A percentile compares a stretch with the other conserved stretches of the same genome.
phyloP scores from a whole-genome alignment of 1,140 invertebrate species.

The Melipona quadrifasciata region DNA sequence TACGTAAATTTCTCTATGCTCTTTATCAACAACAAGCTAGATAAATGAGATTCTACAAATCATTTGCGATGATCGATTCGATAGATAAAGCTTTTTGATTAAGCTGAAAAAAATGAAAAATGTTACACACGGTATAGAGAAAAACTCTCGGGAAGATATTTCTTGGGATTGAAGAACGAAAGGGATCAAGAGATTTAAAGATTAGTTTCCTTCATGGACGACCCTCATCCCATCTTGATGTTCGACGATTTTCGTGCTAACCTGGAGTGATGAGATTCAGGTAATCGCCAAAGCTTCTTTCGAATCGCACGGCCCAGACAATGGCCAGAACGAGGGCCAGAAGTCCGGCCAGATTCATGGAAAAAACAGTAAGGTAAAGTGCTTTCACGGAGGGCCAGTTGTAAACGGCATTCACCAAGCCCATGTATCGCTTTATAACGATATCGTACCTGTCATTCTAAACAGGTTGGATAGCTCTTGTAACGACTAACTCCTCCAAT shows the following conservation, averaged over 20 bases:
- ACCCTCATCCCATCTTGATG: not conserved
- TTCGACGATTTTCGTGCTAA: conserved; percentile 3
- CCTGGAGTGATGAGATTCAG: conserved; percentile 52
- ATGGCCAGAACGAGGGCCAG: conserved; percentile 16
- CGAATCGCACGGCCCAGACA: conserved; percentile 47
- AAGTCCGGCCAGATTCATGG: conserved; percentile 44
- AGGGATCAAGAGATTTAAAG: too few species aligned
- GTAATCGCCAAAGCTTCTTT: conserved; percentile 39
- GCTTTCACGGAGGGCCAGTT: conserved; percentile 49
- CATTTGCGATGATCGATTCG: not conserved
- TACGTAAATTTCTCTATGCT: not conserved
- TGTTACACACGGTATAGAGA: not conserved
- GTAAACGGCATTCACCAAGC: conserved; percentile 35
- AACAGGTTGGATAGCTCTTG: not conserved
- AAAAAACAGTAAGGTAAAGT: conserved; percentile 24
- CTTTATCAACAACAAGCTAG: not conserved
- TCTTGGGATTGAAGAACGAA: not conserved
- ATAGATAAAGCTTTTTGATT: not conserved
- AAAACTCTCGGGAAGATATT: too few species aligned
- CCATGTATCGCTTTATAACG: conserved; percentile 41
- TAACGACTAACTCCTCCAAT: not conserved
- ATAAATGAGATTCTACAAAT: not conserved
- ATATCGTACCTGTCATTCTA: conserved; percentile 24
- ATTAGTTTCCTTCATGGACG: not conserved
- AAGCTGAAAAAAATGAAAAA: not conserved